These are phyloP conservation scores for Sebastes oblongus DNA, from an alignment of 2,797 vertebrate genomes.

Conservation along the genomic window DNA sequence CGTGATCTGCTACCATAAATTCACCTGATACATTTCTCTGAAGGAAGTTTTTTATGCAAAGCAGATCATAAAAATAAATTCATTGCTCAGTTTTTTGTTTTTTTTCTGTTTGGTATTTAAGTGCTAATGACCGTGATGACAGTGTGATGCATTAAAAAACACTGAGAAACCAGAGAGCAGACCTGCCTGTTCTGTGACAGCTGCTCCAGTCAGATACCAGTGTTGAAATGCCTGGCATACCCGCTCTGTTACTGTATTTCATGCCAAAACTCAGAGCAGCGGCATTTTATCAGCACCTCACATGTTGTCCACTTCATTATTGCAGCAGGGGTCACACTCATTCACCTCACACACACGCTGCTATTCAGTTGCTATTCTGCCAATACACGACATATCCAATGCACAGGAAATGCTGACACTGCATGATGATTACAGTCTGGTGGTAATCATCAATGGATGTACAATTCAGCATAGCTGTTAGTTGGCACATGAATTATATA, in stretches of 20 bases:
- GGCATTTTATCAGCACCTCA: slow-evolving; percentile 33
- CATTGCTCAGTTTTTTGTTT: background rate
- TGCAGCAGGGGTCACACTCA: slow-evolving; percentile 11
- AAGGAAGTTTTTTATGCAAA: background rate
- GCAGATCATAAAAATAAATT: background rate
- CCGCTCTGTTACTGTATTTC: slow-evolving; percentile 30
- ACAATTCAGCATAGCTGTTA: background rate
- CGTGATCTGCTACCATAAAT: slow-evolving; percentile 2
- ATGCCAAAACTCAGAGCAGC: slow-evolving; percentile 23
- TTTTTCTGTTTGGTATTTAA: background rate
- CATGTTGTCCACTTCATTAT: slow-evolving; percentile 9
- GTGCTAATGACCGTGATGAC: background rate
- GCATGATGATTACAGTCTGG: slow-evolving; percentile 17
- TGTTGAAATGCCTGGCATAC: slow-evolving; percentile 50
- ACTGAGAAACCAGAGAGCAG: slow-evolving; percentile 17
- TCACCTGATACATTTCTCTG: slow-evolving; percentile 12
- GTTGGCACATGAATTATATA: slow-evolving; percentile 13
- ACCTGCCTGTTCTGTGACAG: slow-evolving; percentile 44
- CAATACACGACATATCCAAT: background rate
- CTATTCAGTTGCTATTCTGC: background rate
- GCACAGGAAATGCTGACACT: slow-evolving; percentile 19
- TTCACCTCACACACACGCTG: background rate
- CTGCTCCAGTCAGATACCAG: slow-evolving; percentile 55
- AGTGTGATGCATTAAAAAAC: slow-evolving; percentile 14
- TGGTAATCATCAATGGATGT: background rate